These are phyloP conservation scores for Marmota flaviventris DNA, from an alignment of 2,113 vertebrate genomes.

Conservation along the genomic window DNA sequence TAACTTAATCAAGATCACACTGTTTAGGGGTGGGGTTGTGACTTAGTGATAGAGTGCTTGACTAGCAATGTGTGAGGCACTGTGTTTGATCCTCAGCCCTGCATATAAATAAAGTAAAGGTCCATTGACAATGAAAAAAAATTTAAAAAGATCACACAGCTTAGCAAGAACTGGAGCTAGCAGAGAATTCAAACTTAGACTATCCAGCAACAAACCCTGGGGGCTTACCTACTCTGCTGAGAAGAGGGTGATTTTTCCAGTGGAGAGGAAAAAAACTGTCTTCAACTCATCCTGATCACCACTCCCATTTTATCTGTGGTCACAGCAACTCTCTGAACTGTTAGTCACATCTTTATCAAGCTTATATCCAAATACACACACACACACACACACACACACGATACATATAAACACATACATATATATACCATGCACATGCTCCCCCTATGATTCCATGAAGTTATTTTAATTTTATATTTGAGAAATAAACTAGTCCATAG, in stretches of 20 bases:
- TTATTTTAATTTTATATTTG: conserved; percentile 9
- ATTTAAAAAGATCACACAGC: not conserved
- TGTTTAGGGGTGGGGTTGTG: not conserved
- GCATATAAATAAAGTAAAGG: too few species aligned
- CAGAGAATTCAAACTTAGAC: not conserved
- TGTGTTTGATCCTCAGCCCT: too few species aligned
- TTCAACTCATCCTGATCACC: not conserved
- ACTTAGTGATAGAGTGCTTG: too few species aligned
- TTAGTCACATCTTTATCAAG: not conserved
- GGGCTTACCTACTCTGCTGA: not conserved
- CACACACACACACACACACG: accelerated
- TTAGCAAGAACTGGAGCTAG: not conserved
- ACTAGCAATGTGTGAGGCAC: too few species aligned
- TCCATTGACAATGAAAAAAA: too few species aligned
- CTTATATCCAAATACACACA: not conserved
- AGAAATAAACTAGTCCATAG: not conserved
- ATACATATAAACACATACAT: accelerated
- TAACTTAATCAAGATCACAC: not conserved
- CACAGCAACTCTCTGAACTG: not conserved
- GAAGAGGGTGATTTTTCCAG: not conserved
- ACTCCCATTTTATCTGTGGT: too few species aligned
- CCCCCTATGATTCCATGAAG: not conserved
- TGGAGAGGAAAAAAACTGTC: not conserved
- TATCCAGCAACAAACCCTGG: not conserved
- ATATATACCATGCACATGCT: not conserved